phyloP scores from a whole-genome alignment of 2,797 vertebrate species.

The Enteromius trimaculatus region DNA sequence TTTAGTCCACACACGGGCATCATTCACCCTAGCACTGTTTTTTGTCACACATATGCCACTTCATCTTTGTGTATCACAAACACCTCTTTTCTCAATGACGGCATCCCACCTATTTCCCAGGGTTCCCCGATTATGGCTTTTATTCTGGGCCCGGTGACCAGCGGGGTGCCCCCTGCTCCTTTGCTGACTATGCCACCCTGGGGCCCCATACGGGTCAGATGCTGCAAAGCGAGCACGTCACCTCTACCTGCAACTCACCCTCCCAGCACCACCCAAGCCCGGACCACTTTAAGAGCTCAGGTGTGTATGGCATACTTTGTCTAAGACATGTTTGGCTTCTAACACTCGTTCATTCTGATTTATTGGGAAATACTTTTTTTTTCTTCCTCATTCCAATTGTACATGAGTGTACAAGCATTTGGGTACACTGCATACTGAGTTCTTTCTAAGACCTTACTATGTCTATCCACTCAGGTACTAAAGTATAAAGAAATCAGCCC shows the following conservation, averaged over 20 bases:
- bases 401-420: not conserved
- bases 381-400: not conserved
- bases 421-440: not conserved
- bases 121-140: slow-evolving; percentile 88
- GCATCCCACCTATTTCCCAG: slow-evolving; percentile 80
- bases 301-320: slow-evolving; percentile 79
- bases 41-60: slow-evolving; percentile 1
- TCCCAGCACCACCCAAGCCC: slow-evolving; percentile 85
- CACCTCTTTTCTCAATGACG: slow-evolving; percentile 77
- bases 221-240: slow-evolving; percentile 89
- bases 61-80: slow-evolving; percentile 68
- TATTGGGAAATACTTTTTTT: not conserved
- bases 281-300: slow-evolving; percentile 89
- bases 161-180: slow-evolving; percentile 87
- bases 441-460: not conserved
- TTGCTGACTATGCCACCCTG: slow-evolving; percentile 88
- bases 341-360: slow-evolving; percentile 57
- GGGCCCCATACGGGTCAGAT: slow-evolving; percentile 88
- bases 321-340: slow-evolving; percentile 68
- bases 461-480: not conserved
- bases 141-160: slow-evolving; percentile 89
- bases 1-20: not conserved
- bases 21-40: not conserved
- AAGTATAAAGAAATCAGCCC: not conserved
- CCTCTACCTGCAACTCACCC: slow-evolving; percentile 84